A percentile compares a stretch with the other conserved stretches of the same genome.
Evolutionary conservation across 2,797 vertebrate genomes (phyloP).

Genomic region (Mormyrus hasselquistii): DNA sequence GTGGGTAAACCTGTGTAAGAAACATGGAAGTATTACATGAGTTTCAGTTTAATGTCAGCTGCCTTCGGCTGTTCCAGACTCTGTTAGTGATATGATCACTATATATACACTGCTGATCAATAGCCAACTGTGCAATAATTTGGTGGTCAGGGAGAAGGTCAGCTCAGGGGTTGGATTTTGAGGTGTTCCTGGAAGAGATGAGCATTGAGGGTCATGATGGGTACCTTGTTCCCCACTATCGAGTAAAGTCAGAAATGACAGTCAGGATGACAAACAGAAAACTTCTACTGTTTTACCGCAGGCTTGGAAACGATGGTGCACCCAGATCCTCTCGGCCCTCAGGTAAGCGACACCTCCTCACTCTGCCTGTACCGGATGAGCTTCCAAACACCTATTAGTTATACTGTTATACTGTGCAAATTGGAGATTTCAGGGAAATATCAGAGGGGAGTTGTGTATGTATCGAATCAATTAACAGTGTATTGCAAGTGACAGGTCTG

Average conservation of each 20-base stretch:
- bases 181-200: background rate
- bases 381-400: background rate
- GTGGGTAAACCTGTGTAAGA: background rate
- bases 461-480: background rate
- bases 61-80: background rate
- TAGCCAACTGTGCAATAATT: background rate
- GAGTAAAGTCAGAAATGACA: background rate
- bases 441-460: background rate
- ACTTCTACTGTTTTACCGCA: conserved; percentile 42
- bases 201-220: background rate
- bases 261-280: background rate
- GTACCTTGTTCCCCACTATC: background rate
- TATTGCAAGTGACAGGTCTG: background rate
- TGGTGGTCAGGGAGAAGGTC: background rate
- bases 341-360: conserved; percentile 61
- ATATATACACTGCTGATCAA: background rate
- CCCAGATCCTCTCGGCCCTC: conserved; percentile 94
- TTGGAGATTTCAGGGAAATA: background rate
- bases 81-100: background rate
- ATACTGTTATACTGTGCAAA: background rate
- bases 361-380: background rate
- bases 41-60: background rate
- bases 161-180: background rate
- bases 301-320: conserved; percentile 99
- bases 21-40: background rate